Base-by-base conservation (phyloP, 2,888 invertebrate genomes). In the Siphlonurus alternatus region DNA sequence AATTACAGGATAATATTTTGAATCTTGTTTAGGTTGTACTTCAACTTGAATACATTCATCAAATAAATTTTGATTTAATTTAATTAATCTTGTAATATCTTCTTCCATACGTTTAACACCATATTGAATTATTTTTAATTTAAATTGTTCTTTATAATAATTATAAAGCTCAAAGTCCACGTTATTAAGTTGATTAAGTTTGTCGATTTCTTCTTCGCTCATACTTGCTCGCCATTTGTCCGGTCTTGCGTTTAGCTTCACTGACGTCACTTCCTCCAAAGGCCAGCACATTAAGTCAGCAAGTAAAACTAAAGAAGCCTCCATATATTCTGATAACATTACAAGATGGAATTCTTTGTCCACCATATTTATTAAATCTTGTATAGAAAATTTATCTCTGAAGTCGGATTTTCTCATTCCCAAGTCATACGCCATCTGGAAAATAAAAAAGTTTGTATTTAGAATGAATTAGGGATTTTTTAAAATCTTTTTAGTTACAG, bases 251-350 rank as follows among this genome's bases (percentile, higher is more conserved):
- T 66, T 66, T 1, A 63, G 19, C 5, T 51, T 62, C 53, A 67
- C 59, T 18, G 61, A 63, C 10, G 63, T 51, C 7, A 67, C 56
- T 15, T 67, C 66, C 23, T 66, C 66, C 38, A 64, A 38, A 5
- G 63, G 51, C 67, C 67, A 67, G 53, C 66, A 66, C 59, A 67
- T 63, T 15, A 66, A 61, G 15, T 66, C 64, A 19, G 62, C 59
- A 3, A 67, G 56, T 2, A 67, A 61, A 18, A 67, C 64, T 15
- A 67, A 61, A 3, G 67, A 67, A 56, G 67, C 66, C 10, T 67
- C 67, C 61, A 67, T 65, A 22, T 61, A 53, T 53, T 67, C 67
- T 18, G 65, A 25, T 22, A 67, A 65, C 67, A 67, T 67, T n/a
- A 67, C 63, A n/a, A 67, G 60, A 62, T 65, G 62, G 59, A 67